Percentiles rank a stretch among this genome's conserved stretches.
Evolutionary conservation across 2,113 vertebrate genomes (phyloP).

Genomic region (Paraplagusia blochii): DNA sequence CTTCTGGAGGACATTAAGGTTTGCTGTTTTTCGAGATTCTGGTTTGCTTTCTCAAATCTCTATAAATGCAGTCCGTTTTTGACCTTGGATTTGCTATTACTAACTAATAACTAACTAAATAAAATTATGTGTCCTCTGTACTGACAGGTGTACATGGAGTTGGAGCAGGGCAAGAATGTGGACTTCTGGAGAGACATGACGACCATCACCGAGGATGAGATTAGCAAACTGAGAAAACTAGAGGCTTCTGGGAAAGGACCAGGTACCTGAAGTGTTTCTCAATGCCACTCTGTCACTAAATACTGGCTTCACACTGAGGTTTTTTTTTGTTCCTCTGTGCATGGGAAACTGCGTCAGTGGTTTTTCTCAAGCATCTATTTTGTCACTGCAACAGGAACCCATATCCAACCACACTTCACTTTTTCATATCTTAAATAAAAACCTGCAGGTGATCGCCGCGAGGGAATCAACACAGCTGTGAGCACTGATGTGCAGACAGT

Average conservation of each 20-base stretch:
- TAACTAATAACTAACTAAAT: too few relatives aligned
- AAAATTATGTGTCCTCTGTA: constrained; percentile 13
- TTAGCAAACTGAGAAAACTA: constrained; percentile 91
- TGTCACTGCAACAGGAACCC: background rate
- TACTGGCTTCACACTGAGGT: background rate
- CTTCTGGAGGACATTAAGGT: constrained; percentile 98
- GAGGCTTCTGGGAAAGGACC: constrained; percentile 94
- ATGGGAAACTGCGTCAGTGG: background rate
- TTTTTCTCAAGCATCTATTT: too few relatives aligned
- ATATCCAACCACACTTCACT: background rate
- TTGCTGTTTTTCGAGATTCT: background rate
- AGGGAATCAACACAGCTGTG: constrained; percentile 94
- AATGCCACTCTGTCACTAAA: background rate
- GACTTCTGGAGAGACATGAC: constrained; percentile 99
- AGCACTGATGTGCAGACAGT: constrained; percentile 91
- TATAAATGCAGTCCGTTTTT: too few relatives aligned
- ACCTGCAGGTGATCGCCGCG: constrained; percentile 86
- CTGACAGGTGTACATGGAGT: constrained; percentile 93
- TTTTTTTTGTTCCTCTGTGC: background rate
- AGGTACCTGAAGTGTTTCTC: constrained; percentile 68
- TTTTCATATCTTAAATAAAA: background rate
- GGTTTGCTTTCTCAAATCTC: too few relatives aligned
- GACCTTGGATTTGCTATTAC: too few relatives aligned
- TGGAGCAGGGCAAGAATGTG: constrained; percentile 95
- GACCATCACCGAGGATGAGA: constrained; percentile 95